A percentile compares a stretch with the other conserved stretches of the same genome.
Conservation (phyloP, 2,888 invertebrate genomes). For the Drepanosiphum platanoidis region DNA sequence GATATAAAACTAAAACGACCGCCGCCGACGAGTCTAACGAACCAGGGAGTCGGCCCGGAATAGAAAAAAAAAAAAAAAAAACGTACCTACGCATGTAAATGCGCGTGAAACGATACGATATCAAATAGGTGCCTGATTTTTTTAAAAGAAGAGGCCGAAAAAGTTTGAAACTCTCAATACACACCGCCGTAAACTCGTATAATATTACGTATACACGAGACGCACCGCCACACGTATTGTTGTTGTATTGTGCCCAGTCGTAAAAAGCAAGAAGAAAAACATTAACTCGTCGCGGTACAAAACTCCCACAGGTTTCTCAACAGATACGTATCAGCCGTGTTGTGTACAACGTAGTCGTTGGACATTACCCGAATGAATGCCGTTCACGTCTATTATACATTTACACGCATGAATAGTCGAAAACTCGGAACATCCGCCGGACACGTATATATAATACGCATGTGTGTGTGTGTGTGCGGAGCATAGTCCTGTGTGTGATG, state of each 20-base stretch:
- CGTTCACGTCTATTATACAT: conserved; percentile 55
- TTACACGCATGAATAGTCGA: conserved; percentile 55
- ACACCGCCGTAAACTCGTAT: no score
- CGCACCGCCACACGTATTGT: no score
- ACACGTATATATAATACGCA: conserved; percentile 28
- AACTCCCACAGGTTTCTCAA: conserved; percentile 45
- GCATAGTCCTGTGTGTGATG: neutral
- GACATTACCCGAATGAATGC: conserved; percentile 41
- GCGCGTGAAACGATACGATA: neutral
- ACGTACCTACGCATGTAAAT: no score
- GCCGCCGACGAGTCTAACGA: conserved; percentile 25
- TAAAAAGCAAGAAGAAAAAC: neutral
- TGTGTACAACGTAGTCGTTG: conserved; percentile 14
- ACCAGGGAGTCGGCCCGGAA: conserved; percentile 27
- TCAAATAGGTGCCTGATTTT: neutral
- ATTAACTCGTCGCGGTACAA: neutral
- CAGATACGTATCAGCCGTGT: conserved; percentile 37
- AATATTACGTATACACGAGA: no score
- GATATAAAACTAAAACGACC: conserved; percentile 13
- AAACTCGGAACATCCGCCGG: conserved; percentile 59
- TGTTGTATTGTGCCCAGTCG: no score
- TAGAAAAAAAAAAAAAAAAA: no score
- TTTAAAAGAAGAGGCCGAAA: neutral
- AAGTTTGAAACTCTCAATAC: neutral
- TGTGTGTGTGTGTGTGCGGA: neutral